Evolutionary conservation across 2,113 vertebrate species (phyloP), one percentile per base, ranked within the genome.

Genomic region (Pelusios castaneus): DNA sequence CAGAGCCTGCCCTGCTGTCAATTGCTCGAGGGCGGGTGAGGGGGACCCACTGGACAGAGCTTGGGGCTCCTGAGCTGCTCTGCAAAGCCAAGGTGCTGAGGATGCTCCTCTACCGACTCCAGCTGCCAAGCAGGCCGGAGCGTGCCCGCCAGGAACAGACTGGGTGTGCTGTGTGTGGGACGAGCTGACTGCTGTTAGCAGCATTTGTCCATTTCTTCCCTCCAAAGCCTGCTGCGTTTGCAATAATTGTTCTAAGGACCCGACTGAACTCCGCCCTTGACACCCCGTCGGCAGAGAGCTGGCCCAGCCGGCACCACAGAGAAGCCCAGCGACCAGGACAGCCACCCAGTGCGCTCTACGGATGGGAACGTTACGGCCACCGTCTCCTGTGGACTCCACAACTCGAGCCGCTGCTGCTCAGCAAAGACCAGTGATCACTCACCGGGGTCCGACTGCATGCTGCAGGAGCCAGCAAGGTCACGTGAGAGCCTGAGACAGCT

Each of bases 1-100:
- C 70, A 43, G 60, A 8, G 14, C 22, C 67, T 24, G 22, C 3
- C 22, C 10, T 43, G 11, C 73, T 45, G 73, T 27, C 24, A 12
- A 43, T 6, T 10, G 0, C 0, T 3, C 22, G 27, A 1, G 70
- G 47, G n/a, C 4, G 22, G 49, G 1, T 25, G 10, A 47, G 47
- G 10, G 47, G 47, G 47, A 47, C 47, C 51, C 13, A 16, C 14
- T 52, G 51, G 16, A 47, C 51, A 16, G 51, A 16, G 51, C 51
- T 5, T 16, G 51, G 16, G 51, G 76, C 79, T 60, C 78, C 88
- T 27, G 13, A 38, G 58, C 58, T 17, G 45, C 16, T 3, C 16
- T n/a, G 31, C 19, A 16, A 34, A 31, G 17, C 1, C 58, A 63
- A 10, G 22, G 31, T 29, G 14, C 29, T 8, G 29, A 63, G 60